Evolutionary conservation across 2,113 vertebrate genomes (phyloP).

Genomic region (Saimiri boliviensis): DNA sequence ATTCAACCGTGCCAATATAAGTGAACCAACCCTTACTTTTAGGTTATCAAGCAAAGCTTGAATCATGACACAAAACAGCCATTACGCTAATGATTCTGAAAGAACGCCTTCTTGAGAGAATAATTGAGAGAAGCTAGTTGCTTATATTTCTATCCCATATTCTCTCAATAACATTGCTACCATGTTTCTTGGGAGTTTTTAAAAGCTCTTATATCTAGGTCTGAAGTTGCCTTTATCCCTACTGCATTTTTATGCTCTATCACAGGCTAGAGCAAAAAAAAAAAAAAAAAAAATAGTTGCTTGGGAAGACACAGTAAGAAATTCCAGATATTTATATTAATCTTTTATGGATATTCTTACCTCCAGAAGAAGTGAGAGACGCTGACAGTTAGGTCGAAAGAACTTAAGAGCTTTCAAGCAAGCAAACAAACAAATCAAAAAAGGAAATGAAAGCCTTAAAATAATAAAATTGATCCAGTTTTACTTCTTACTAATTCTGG

Average conservation of each 20-base stretch:
- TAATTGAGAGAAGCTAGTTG: background rate
- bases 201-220: background rate
- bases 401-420: background rate
- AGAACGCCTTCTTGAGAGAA: slow-evolving; percentile 28
- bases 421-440: background rate
- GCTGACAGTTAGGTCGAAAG: background rate
- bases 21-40: background rate
- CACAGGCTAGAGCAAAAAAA: background rate
- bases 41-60: slow-evolving; percentile 36
- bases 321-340: background rate
- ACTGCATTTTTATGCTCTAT: background rate
- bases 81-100: slow-evolving; percentile 34
- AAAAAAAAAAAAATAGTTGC: background rate
- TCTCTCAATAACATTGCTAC: background rate
- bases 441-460: background rate
- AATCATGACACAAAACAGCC: background rate
- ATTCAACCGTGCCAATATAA: background rate
- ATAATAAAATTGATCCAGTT: slow-evolving; percentile 14
- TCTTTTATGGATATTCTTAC: background rate
- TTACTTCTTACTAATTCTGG: background rate
- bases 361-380: background rate
- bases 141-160: slow-evolving; percentile 26
- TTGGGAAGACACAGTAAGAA: background rate
- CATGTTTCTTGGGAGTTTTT: slow-evolving; percentile 21
- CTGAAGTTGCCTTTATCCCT: background rate